phyloP scores from a whole-genome alignment of 1,140 invertebrate species.

The Radopholus similis region DNA sequence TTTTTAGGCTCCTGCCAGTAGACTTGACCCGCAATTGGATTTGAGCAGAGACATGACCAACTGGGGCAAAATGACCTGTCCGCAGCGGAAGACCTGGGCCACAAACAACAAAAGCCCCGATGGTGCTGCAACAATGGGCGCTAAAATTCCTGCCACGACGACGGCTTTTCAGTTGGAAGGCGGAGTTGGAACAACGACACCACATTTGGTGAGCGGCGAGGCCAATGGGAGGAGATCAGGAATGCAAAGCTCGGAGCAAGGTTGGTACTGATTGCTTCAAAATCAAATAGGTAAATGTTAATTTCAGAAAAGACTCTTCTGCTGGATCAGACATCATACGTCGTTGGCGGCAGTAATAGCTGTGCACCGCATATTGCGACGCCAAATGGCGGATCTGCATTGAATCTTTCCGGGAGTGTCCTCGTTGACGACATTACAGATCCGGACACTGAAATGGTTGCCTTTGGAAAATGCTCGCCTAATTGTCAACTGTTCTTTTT shows the following conservation, averaged over 20 bases:
- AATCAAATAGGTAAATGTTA: background rate
- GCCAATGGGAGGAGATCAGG: background rate
- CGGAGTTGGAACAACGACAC: background rate
- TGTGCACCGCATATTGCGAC: background rate
- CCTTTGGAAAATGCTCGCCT: too few species aligned
- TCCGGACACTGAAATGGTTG: background rate
- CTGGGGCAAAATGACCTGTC: conserved; percentile 53
- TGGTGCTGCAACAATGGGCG: conserved; percentile 1
- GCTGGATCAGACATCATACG: background rate
- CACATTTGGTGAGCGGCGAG: background rate
- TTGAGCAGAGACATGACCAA: conserved; percentile 54
- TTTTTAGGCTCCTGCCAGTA: conserved; percentile 32
- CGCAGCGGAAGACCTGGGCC: conserved; percentile 51
- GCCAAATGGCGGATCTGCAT: background rate
- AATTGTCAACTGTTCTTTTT: conserved; percentile 6
- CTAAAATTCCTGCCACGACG: background rate
- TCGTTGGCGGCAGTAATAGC: background rate
- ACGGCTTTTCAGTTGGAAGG: background rate
- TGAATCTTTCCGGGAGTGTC: background rate
- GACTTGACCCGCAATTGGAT: conserved; percentile 51
- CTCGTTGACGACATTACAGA: background rate
- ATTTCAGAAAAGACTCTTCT: background rate
- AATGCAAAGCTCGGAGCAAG: background rate
- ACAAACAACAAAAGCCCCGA: too few species aligned
- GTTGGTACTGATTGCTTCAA: background rate